phyloP scores from a whole-genome alignment of 2,797 vertebrate genomes.

The Loriculus beryllinus region DNA sequence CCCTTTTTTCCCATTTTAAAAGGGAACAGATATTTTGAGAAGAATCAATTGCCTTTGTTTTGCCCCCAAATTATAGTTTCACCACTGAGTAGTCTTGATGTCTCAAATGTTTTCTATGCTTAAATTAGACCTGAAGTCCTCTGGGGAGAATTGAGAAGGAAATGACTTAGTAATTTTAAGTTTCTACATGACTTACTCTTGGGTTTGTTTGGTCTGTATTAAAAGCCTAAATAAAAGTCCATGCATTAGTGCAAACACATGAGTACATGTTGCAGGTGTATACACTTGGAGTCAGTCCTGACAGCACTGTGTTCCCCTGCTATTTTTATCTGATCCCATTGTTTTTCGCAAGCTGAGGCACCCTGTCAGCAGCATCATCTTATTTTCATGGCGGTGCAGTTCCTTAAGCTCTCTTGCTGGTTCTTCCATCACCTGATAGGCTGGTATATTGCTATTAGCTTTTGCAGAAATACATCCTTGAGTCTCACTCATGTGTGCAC shows the following conservation, averaged over 20 bases:
- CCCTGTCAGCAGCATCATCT: conserved; percentile 33
- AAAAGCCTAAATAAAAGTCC: background rate
- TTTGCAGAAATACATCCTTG: background rate
- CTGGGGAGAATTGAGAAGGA: background rate
- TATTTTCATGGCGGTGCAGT: conserved; percentile 19
- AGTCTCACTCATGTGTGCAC: background rate
- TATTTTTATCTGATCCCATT: conserved; percentile 39
- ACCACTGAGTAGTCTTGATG: background rate
- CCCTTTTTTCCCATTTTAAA: background rate
- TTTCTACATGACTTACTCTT: background rate
- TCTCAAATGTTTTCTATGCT: background rate
- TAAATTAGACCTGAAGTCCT: background rate
- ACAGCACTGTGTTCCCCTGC: conserved; percentile 20
- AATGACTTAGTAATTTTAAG: background rate
- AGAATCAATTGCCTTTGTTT: background rate
- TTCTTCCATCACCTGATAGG: background rate
- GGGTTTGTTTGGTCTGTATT: background rate
- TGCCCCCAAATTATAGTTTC: background rate
- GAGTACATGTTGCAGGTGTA: conserved; percentile 24
- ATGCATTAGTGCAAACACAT: background rate
- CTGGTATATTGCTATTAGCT: background rate
- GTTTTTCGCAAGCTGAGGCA: conserved; percentile 6
- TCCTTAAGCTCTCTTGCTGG: background rate
- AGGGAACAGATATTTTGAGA: background rate
- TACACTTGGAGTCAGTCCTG: conserved; percentile 45